Base-by-base conservation (phyloP, 2,888 invertebrate genomes). In the Nephrocerus scutellatus region DNA sequence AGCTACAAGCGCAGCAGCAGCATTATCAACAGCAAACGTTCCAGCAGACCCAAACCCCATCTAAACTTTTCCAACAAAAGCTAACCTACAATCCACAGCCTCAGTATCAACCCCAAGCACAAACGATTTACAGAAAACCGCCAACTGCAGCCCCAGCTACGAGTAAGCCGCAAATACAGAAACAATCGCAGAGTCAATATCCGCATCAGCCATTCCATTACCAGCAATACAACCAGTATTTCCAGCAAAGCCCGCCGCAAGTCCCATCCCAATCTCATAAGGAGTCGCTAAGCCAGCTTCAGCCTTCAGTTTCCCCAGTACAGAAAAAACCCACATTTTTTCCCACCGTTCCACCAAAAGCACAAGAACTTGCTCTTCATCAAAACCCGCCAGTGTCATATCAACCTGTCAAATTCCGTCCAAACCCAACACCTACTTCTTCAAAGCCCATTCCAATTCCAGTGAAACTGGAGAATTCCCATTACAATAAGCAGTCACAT, bases 351-450 rank as follows among this genome's bases (percentile, higher is more conserved):
- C 54, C 63, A 44, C 39, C 49, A 4, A 60, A 61, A 31, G 36
- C 26, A 3, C 55, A 55, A 14, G 59, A 60, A 16, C 21, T 55
- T 14, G 52, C 57, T 1, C 25, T 46, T 2, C 48, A 54, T 13
- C 53, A 52, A 12, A 35, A 19, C 6, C 30, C 48, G 3, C 47
- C 53, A 7, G 43, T 51, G n/a, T 46, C 60, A 2, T 65, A 65
- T 39, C 66, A 65, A 36, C 66, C 64, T 1, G 51, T 66, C 13
- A 65, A 66, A 36, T 65, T 65, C 44, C 60, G 65, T 2, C 63
- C 67, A 1, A 66, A 65, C 0, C 51, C 62, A 4, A 56, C 52
- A 2, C 46, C 62, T 9, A 42, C 52, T 6, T 23, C 30, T 4
- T 32, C 51, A 5, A 60, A 60, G 39, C 51, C 68, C n/a, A 47